Conservation (phyloP, 2,797 vertebrate species). For the Threskiornis aethiopicus region DNA sequence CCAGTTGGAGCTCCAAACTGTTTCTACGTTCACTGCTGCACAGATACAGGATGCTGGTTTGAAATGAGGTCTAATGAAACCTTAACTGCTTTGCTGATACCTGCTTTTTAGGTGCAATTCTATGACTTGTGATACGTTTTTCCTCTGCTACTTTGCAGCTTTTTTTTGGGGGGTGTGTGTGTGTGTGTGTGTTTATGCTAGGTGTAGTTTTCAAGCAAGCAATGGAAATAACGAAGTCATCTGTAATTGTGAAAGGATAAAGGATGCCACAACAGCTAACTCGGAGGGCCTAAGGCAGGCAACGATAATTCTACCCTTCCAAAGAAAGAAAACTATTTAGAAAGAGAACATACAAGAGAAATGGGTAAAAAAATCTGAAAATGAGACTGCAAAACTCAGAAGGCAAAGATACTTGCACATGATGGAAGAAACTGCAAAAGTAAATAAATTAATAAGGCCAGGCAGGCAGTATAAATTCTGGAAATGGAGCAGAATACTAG, state of each 20-base stretch:
- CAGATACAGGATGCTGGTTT: neutral
- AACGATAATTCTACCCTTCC: neutral
- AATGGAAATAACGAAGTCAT: neutral
- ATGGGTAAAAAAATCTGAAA: neutral
- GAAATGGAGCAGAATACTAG: neutral
- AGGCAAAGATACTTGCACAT: neutral
- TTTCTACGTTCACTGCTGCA: neutral
- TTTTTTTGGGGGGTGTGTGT: neutral
- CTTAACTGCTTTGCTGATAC: neutral
- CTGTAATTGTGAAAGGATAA: neutral
- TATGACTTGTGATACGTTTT: neutral
- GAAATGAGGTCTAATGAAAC: neutral
- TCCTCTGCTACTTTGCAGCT: neutral
- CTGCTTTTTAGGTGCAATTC: neutral
- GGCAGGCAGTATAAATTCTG: neutral
- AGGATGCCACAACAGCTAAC: neutral
- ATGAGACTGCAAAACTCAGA: neutral
- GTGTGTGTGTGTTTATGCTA: neutral
- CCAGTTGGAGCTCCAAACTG: neutral
- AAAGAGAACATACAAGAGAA: neutral
- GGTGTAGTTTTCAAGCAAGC: neutral
- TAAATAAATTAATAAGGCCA: neutral
- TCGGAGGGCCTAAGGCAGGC: neutral
- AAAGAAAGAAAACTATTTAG: neutral
- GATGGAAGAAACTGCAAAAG: neutral